Evolutionary conservation across 2,888 invertebrate species (phyloP), one percentile per base, ranked within the genome.

Genomic region (Acleris cristana): DNA sequence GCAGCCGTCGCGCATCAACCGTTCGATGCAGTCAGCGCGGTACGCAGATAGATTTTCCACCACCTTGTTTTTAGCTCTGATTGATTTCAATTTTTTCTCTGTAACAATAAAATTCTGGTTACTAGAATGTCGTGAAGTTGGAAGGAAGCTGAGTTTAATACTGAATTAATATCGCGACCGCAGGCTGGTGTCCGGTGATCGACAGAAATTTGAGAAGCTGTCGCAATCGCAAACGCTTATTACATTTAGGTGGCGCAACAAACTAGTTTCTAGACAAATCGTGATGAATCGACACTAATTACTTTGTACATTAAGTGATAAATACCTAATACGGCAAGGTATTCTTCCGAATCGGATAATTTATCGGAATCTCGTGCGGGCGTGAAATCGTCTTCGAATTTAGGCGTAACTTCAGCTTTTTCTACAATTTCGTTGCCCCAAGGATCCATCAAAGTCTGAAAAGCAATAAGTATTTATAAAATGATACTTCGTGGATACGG

Each of bases 281-380:
- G 23, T 16, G 0, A 44, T 18, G 7, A 21, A 44, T 48, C 18
- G 48, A 67, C 64, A 71, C 34, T 67, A 70, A 62, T 72, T 62
- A 63, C 26, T 16, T 18, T 40, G 62, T 66, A 58, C 66, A 58
- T 49, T 62, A 70, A 73, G 65, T 73, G 2, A 45, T 56, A 57
- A 56, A 18, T 89, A 96, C 96, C 96, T 76, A 96, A 93, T 72
- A 94, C 86, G 69, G 95, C 94, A 64, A 96, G 86, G 84, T 95
- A 95, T 77, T 95, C 93, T 14, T 94, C 93, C 2, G 96, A 96
- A 78, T 95, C 95, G 0, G 94, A 93, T 64, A 95, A 84, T 72
- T 90, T 93, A 63, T 85, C 83, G 59, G 75, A 77, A 67, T 84
- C 77, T 30, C 74, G 74, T 67, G 80, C 77, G 40, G 93, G 89